Evolutionary conservation across 2,888 invertebrate genomes (phyloP), one percentile per base, ranked within the genome.

Genomic region (Venusia cambrica): DNA sequence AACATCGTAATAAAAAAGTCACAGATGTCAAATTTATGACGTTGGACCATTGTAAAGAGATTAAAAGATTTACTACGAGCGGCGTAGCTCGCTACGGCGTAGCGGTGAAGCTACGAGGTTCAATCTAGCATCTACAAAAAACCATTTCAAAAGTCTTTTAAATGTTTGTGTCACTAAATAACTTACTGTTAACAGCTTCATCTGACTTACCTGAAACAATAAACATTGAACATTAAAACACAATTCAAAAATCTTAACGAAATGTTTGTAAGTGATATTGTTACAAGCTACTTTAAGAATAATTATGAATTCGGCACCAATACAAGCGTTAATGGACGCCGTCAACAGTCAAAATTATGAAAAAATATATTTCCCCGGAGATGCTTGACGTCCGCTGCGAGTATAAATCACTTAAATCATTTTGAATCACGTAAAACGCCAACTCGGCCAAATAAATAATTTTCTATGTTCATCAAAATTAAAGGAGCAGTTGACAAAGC

Each of bases 21-120:
- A 77, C 84, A 84, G 80, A 84, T 85, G 85, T 84, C 81, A 81
- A 83, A 87, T 87, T 87, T 87, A 87, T 85, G 81, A 81, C 74
- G 67, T 71, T 54, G 77, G 76, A 76, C 81, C 81, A 83, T 81
- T 84, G 84, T 78, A 81, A 80, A 84, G 79, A 81, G 84, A 87
- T 87, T 87, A 84, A 84, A 84, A 80, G 81, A 83, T 87, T 85
- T 84, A 85, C 69, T 74, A 74, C 69, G 62, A 63, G 66, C 59
- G 55, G 62, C 49, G 56, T 32, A 54, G 41, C 18, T 11, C 2
- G 56, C 61, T 59, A 55, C 61, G 62, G 14, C 29, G 38, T 33
- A 32, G 40, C 38, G 32, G 53, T 55, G 20, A 35, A 39, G 64
- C 59, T 58, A 57, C 62, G 61, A 34, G 19, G 57, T 57, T 63